Evolutionary conservation across 64 coral and sea anemone species (phyloP), one percentile per base, ranked within the genome.

Genomic region (Montipora cactus): DNA sequence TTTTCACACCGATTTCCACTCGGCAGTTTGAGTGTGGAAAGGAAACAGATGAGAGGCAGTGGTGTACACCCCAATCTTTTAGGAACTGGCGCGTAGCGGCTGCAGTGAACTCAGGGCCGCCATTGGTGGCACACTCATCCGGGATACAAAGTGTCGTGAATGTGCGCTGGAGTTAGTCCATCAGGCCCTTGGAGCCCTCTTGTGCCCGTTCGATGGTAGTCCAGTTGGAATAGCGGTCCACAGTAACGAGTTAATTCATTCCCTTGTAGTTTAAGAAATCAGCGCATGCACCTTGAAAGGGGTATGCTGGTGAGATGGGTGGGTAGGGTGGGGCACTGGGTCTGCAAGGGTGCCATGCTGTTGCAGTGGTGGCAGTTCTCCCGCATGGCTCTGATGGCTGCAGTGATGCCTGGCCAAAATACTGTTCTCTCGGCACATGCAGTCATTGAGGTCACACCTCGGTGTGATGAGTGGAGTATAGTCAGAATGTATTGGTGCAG

Each of bases 211-310:
- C n/a, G 20, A 74, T 67, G 66, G 74, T 88, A 4, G 66, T 66
- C n/a, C 47, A 88, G 69, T 74, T 73, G 47, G 67, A 88, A 48
- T 88, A 74, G 8, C 84, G 14, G 84, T 74, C 84, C 48, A 88
- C 84, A 13, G 48, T 67, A 52, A 74, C 67, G 16, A 88, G 6
- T 68, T 88, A 88, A 25, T 88, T 2, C 7, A 88, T 67, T 21
- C 83, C 59, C 51, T 87, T 87, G 83, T 87, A 87, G 58, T 57
- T 16, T 59, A 87, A 87, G 84, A 67, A 88, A 44, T 88, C 66
- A 7, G 84, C 84, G 1, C 8, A 74, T 45, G 49, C 18, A 59
- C 1, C 53, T 11, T 81, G 49, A 16, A 57, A 81, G 50, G 23
- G 14, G 47, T 47, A 80, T 80, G 78, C 78, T 12, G 78, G 78